Evolutionary conservation across 2,113 vertebrate genomes (phyloP).

Genomic region (Phaethornis superciliosus): DNA sequence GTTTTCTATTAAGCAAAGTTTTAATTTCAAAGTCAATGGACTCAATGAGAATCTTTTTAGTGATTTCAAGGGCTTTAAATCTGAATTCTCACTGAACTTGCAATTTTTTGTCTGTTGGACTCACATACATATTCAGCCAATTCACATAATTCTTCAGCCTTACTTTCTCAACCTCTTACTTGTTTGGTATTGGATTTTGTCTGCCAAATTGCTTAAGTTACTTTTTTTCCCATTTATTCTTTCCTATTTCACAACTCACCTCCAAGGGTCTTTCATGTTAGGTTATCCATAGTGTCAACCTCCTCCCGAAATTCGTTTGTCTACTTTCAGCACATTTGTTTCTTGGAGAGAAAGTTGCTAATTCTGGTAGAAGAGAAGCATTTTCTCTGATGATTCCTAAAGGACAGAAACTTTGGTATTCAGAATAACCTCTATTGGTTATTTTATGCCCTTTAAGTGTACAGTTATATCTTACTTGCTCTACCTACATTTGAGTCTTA

Average conservation of each 20-base stretch:
- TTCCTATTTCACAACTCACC: background rate
- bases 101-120: background rate
- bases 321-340: background rate
- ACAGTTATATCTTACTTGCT: background rate
- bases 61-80: background rate
- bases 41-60: background rate
- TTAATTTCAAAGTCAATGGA: background rate
- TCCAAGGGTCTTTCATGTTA: background rate
- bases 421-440: background rate
- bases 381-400: background rate
- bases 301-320: background rate
- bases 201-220: background rate
- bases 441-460: background rate
- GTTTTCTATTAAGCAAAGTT: background rate
- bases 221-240: background rate
- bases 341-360: background rate
- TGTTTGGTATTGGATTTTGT: background rate
- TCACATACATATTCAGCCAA: background rate
- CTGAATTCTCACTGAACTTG: background rate
- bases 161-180: background rate
- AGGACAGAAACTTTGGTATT: background rate
- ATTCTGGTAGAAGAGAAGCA: background rate
- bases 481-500: background rate
- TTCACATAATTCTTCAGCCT: background rate
- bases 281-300: background rate